Conservation (phyloP, 2,797 vertebrate genomes). For the Hoplostethus mediterraneus region DNA sequence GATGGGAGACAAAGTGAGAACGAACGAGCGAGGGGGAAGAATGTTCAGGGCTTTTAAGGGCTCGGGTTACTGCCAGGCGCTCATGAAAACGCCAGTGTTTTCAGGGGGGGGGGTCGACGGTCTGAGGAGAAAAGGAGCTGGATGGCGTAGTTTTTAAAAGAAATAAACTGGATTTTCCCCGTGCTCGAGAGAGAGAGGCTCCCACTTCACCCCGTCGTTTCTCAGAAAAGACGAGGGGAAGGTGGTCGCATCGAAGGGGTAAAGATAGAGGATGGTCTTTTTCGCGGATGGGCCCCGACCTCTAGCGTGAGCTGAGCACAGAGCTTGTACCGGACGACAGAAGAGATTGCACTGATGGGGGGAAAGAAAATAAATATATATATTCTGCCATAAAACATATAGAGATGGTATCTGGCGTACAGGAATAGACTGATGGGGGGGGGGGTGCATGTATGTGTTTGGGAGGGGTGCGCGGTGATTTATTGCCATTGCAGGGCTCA, state of each 20-base stretch:
- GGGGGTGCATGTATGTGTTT: constrained; percentile 37
- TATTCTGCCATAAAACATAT: constrained; percentile 57
- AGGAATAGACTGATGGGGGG: constrained; percentile 37
- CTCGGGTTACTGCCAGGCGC: constrained; percentile 64
- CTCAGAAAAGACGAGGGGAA: background rate
- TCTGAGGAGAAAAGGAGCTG: constrained; percentile 9
- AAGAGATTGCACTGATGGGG: constrained; percentile 46
- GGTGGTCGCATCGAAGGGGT: constrained; percentile 5
- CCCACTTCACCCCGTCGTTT: background rate
- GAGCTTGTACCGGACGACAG: constrained; percentile 25
- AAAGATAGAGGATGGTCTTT: background rate
- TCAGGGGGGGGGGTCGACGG: constrained; percentile 5
- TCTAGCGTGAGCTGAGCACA: constrained; percentile 17
- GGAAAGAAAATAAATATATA: constrained; percentile 30
- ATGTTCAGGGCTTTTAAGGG: constrained; percentile 73
- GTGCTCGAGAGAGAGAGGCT: background rate
- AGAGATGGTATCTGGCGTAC: constrained; percentile 57
- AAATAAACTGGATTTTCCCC: constrained; percentile 4
- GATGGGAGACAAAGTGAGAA: constrained; percentile 65
- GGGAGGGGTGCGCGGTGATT: constrained; percentile 73
- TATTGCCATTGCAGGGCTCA: constrained; percentile 77
- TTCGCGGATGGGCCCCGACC: constrained; percentile 19
- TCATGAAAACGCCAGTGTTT: constrained; percentile 50
- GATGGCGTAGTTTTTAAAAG: constrained; percentile 12
- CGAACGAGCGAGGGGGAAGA: constrained; percentile 53